phyloP scores from a whole-genome alignment of 2,888 invertebrate genomes.

The Cosmia trapezina region DNA sequence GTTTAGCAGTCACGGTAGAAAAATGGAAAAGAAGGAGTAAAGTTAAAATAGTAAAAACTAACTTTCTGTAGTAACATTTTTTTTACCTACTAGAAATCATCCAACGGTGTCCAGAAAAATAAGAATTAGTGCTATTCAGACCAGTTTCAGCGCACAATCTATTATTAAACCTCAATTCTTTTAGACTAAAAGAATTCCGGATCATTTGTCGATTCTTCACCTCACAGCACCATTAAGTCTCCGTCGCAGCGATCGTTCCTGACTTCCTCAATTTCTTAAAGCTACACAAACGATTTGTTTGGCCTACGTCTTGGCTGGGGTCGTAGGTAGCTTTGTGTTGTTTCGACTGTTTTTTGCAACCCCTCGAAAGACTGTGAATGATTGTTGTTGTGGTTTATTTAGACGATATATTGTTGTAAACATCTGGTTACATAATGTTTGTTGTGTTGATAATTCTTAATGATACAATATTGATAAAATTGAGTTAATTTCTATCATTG shows the following conservation, averaged over 20 bases:
- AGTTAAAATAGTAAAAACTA: no score
- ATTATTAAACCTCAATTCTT: slow-evolving; percentile 29
- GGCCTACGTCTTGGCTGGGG: slow-evolving; percentile 38
- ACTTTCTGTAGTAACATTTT: not conserved
- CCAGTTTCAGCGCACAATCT: not conserved
- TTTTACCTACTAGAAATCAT: not conserved
- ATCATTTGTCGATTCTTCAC: slow-evolving; percentile 52
- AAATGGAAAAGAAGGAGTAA: not conserved
- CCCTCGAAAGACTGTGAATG: slow-evolving; percentile 49
- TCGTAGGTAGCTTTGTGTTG: slow-evolving; percentile 12
- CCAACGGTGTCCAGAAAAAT: not conserved
- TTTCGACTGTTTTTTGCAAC: slow-evolving; percentile 55
- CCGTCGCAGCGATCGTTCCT: slow-evolving; percentile 46
- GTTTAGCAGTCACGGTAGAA: not conserved
- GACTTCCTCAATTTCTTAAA: slow-evolving; percentile 64
- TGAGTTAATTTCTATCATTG: not conserved
- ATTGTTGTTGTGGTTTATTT: slow-evolving; percentile 52
- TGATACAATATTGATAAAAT: not conserved
- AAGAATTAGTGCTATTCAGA: not conserved
- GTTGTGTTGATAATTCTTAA: not conserved
- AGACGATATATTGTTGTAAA: slow-evolving; percentile 28
- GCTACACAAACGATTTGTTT: slow-evolving; percentile 64
- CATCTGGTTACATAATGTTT: not conserved
- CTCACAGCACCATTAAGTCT: slow-evolving; percentile 51
- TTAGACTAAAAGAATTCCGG: slow-evolving; percentile 10